phyloP scores from a whole-genome alignment of 2,797 vertebrate species.

The Artibeus jamaicensis region DNA sequence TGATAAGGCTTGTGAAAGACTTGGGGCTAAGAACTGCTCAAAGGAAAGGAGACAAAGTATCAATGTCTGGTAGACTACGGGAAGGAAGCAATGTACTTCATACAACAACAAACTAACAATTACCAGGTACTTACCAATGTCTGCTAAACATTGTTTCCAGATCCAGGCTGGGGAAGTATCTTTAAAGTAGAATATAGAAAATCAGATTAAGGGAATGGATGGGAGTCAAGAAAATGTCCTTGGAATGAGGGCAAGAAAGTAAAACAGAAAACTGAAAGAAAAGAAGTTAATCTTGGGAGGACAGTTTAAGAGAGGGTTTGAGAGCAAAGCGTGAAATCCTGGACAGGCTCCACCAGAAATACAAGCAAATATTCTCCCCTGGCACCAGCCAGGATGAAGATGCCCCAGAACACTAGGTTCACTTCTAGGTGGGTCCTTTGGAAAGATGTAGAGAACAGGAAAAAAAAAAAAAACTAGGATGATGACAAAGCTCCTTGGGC shows the following conservation, averaged over 20 bases:
- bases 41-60: background rate
- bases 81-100: background rate
- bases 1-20: constrained; percentile 29
- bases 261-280: constrained; percentile 24
- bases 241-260: constrained; percentile 46
- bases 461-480: background rate
- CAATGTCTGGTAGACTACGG: background rate
- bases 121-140: background rate
- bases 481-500: background rate
- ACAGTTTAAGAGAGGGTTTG: background rate
- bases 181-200: background rate
- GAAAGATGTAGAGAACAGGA: background rate
- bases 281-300: constrained; percentile 12
- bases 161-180: background rate
- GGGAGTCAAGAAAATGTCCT: constrained; percentile 39
- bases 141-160: constrained; percentile 13
- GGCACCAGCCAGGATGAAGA: background rate
- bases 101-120: background rate
- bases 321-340: constrained; percentile 10
- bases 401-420: background rate
- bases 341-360: background rate
- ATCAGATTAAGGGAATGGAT: constrained; percentile 30
- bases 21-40: background rate
- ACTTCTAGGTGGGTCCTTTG: background rate
- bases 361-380: background rate